A percentile compares a stretch with the other conserved stretches of the same genome.
Evolutionary conservation across 2,113 vertebrate genomes (phyloP).

Genomic region (Hucho hucho): DNA sequence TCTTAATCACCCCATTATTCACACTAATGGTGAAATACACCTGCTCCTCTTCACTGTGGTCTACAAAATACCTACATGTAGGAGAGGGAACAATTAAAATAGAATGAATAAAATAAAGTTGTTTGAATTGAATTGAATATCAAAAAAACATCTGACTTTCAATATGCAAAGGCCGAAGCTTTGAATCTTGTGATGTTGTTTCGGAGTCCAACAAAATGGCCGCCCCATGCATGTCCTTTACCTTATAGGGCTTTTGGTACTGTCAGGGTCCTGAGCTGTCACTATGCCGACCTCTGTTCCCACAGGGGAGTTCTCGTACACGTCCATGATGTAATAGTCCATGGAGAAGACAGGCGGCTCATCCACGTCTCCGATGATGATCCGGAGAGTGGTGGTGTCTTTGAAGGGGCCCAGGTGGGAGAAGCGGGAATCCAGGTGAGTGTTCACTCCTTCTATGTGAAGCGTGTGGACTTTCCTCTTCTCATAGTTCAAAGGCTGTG

Average conservation of each 20-base stretch:
- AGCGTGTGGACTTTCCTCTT: conserved; percentile 94
- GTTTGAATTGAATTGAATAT: too few relatives aligned
- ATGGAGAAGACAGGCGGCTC: conserved; percentile 90
- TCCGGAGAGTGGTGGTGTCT: conserved; percentile 87
- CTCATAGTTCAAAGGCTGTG: conserved; percentile 93
- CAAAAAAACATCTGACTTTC: too few relatives aligned
- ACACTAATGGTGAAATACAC: conserved; percentile 85
- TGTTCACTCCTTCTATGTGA: conserved; percentile 93
- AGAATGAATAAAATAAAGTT: too few relatives aligned
- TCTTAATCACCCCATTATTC: conserved; percentile 85
- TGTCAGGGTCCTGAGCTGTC: conserved; percentile 93
- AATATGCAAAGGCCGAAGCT: too few relatives aligned
- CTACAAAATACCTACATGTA: conserved; percentile 83
- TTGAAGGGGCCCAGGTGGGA: conserved; percentile 93
- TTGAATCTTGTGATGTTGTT: neutral
- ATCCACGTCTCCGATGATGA: conserved; percentile 93
- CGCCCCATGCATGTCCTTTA: conserved; percentile 65
- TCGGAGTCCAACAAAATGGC: conserved; percentile 58
- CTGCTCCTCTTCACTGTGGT: conserved; percentile 76
- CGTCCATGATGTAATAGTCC: conserved; percentile 92
- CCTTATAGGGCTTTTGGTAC: conserved; percentile 87
- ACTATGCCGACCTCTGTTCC: conserved; percentile 88
- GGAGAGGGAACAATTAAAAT: neutral
- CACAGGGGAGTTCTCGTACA: conserved; percentile 85
- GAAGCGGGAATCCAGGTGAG: conserved; percentile 90